Base-by-base conservation (phyloP, 2,113 vertebrate genomes). In the Hymenochirus boettgeri region DNA sequence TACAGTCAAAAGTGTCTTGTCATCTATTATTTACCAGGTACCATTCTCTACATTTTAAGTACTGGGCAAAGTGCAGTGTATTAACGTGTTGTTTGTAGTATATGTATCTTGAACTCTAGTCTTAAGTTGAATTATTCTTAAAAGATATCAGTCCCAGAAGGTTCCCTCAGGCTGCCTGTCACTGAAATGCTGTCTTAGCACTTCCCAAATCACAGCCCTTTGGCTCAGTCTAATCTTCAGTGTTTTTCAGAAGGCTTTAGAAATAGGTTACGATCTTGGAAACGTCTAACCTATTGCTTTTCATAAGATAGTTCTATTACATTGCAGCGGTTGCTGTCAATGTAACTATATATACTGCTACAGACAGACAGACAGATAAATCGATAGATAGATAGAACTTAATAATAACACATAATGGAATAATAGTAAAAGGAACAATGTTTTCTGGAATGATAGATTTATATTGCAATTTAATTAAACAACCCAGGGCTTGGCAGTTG, bases 11-110 rank as follows among this genome's bases (percentile, higher is more conserved):
- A 24, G 17, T 59, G 42, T 31, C 31, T 48, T 69, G 57, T 46
- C 47, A 60, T 69, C 21, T 69, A 69, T 69, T 69, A 60, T 69
- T 69, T 53, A 69, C 65, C 48, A 69, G 56, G 18, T 60, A 60
- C 27, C 12, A 21, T 66, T 66, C 50, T 39, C 21, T 29, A 52
- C 18, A 58, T 69, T 50, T 18, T 39, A 52, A 69, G 65, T 29
- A 21, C 65, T 53, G 31, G 47, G 19, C 53, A 57, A 60, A 60
- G 56, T 60, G 35, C 48, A 29, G 24, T 48, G 35, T 60, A 60
- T 60, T 67, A 69, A 60, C 57, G 42, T 35, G 23, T 69, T 69
- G 59, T 52, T 42, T 53, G 19, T 39, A 42, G 42, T 18, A 51
- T 22, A 52, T 52, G 29, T 69, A 53, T 57, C 57, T 59, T 69